A percentile compares a stretch with the other conserved stretches of the same genome.
Conservation (phyloP, 2,113 vertebrate species). For the Agelaius phoeniceus region DNA sequence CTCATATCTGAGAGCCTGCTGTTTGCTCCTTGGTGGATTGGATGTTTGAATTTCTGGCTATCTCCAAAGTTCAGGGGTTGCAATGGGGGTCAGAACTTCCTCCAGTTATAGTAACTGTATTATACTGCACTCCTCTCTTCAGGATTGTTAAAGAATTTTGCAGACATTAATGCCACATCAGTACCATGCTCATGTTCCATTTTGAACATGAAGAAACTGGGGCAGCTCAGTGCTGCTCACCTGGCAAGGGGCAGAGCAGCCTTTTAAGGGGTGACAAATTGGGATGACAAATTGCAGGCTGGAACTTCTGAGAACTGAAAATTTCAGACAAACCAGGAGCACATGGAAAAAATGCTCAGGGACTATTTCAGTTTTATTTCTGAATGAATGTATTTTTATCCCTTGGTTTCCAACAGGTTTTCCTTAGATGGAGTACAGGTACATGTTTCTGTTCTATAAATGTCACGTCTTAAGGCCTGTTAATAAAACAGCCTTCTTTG, state of each 20-base stretch:
- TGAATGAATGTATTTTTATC: not conserved
- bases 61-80: not conserved
- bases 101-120: not conserved
- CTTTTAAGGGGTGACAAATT: not conserved
- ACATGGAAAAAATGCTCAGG: not conserved
- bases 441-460: not conserved
- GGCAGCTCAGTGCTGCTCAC: not conserved
- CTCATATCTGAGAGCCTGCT: not conserved
- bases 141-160: not conserved
- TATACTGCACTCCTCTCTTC: not conserved
- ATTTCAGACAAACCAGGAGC: not conserved
- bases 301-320: not conserved
- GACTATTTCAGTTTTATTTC: not conserved
- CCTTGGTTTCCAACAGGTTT: not conserved
- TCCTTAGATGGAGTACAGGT: not conserved
- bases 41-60: not conserved
- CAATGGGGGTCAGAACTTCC: not conserved
- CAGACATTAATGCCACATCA: not conserved
- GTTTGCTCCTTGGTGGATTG: not conserved
- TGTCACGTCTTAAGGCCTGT: not conserved
- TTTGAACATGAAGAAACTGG: not conserved
- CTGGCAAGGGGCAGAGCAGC: not conserved
- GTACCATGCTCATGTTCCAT: not conserved
- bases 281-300: not conserved
- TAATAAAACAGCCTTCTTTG: not conserved